phyloP scores from a whole-genome alignment of 2,113 vertebrate species.

The zebrafish (Danio rerio) region DNA sequence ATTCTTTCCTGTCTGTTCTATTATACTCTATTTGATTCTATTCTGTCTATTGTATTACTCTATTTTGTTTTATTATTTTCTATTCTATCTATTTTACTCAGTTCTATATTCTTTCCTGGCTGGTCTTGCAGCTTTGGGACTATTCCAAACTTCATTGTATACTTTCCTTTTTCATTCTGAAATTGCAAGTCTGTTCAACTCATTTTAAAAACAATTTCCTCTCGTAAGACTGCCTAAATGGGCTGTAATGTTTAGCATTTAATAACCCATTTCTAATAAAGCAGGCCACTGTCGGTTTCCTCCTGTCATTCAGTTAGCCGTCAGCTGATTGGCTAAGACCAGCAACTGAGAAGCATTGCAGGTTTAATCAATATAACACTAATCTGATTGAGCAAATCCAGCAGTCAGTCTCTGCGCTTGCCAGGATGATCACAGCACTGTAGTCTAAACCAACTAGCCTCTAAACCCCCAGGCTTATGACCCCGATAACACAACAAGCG shows the following conservation, averaged over 20 bases:
- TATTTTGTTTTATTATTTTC: too few species aligned
- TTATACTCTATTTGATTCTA: not conserved
- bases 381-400: constrained; percentile 49
- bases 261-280: not conserved
- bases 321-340: constrained; percentile 8
- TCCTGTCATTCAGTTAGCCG: not conserved
- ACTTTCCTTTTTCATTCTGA: too few species aligned
- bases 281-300: too few species aligned
- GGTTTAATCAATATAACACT: constrained; percentile 42
- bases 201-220: too few species aligned
- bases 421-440: not conserved
- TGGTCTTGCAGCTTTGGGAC: too few species aligned
- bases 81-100: too few species aligned
- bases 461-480: not conserved
- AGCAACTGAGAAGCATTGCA: constrained; percentile 3
- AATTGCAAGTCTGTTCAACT: too few species aligned
- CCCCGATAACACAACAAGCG: not conserved
- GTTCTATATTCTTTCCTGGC: too few species aligned
- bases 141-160: too few species aligned
- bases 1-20: not conserved
- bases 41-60: too few species aligned
- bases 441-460: not conserved
- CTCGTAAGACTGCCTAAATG: not conserved
- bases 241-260: not conserved
- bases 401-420: constrained; percentile 15